Evolutionary conservation across 2,888 invertebrate species (phyloP), one percentile per base, ranked within the genome.

Genomic region (Aproaerema taeniolella): DNA sequence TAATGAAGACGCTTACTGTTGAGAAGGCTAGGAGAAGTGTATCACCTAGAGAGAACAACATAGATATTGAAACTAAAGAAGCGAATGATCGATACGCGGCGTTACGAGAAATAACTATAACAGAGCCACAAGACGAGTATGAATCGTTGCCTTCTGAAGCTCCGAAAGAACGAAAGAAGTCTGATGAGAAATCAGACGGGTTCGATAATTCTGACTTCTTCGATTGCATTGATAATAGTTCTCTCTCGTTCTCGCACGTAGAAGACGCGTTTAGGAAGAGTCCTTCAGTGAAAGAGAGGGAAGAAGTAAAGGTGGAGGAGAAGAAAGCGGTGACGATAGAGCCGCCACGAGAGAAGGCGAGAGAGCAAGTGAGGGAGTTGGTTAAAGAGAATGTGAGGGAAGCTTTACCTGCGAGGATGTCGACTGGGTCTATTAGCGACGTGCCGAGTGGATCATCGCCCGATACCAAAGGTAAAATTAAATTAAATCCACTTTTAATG

Each of bases 51-150:
- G 89, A 90, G 43, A 88, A 87, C 20, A 78, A 67, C 26, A 67
- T 77, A 1, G 83, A 85, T 15, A 45, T 56, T 0, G 88, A 87
- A 47, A 66, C 56, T 2, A 9, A 24, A 11, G 73, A 80, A 37
- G 52, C 55, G 13, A 77, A 74, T 52, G 95, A 95, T 71, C 90
- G 91, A 55, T 95, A 95, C 64, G 95, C 95, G 0, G 95, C 95
- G 0, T 71, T 95, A 35, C 85, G 95, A 1, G 95, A 95, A 61
- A 91, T 92, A 8, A 93, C 93, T 25, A 81, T 90, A 39, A 91
- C 90, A 0, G 91, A 91, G 59, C 81, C 79, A 32, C 83, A 65
- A 53, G 90, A 90, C 6, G 90, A 89, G 41, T 80, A 78, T 41
- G 85, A 86, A 47, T 85, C 82, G 0, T 47, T 86, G 17, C 87